phyloP scores from a whole-genome alignment of 1,140 invertebrate species.

The Monochamus saltuarius region DNA sequence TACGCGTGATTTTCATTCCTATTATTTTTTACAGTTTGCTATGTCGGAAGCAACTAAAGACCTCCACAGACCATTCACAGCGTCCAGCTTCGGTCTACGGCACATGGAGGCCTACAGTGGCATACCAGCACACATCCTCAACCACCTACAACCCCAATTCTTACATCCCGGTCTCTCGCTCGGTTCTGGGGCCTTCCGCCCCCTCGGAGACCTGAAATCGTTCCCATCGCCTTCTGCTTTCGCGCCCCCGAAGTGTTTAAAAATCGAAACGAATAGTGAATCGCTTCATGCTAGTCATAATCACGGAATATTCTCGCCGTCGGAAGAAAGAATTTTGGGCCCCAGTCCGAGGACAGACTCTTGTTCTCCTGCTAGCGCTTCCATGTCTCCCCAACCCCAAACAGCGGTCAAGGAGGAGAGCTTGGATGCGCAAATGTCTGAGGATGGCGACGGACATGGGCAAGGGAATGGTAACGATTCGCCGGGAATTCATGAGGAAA shows the following conservation, averaged over 20 bases:
- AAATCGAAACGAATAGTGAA: conserved; percentile 51
- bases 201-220: conserved; percentile 53
- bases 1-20: neutral
- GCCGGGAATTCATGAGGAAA: conserved; percentile 56
- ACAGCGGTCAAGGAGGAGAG: conserved; percentile 51
- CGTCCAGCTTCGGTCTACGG: conserved; percentile 55
- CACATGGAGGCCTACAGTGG: conserved; percentile 59
- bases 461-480: conserved; percentile 54
- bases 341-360: conserved; percentile 53
- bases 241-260: conserved; percentile 55
- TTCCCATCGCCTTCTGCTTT: conserved; percentile 57
- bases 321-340: conserved; percentile 47
- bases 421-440: conserved; percentile 52
- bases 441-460: conserved; percentile 55
- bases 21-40: conserved; percentile 44
- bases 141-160: conserved; percentile 58
- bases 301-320: conserved; percentile 49
- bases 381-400: conserved; percentile 51
- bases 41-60: conserved; percentile 50
- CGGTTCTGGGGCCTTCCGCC: conserved; percentile 48
- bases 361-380: conserved; percentile 54
- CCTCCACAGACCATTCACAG: conserved; percentile 51
- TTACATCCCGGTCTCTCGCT: conserved; percentile 52
- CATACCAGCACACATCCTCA: conserved; percentile 56
- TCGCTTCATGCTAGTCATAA: conserved; percentile 33